Conservation (phyloP, 2,797 vertebrate species). For the Clarias fuscus region DNA sequence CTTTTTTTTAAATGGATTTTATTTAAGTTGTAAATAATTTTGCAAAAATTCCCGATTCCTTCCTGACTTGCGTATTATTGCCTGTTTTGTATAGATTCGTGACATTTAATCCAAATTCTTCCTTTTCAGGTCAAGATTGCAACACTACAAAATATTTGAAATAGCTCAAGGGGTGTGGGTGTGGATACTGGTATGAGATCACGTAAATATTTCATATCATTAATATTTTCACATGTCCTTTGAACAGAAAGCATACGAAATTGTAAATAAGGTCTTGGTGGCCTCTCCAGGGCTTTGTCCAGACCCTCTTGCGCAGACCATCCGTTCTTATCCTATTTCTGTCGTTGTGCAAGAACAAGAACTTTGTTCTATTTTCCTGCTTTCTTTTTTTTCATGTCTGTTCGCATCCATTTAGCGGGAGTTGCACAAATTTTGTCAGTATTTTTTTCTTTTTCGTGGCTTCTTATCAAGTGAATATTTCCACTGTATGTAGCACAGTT, state of each 20-base stretch:
- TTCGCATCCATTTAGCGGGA: not conserved
- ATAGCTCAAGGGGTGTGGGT: not conserved
- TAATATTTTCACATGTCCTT: not conserved
- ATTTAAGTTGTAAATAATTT: not conserved
- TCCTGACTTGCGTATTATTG: too few species aligned
- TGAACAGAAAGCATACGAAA: not conserved
- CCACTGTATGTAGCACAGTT: not conserved
- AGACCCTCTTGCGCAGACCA: not conserved
- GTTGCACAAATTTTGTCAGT: slow-evolving; percentile 10
- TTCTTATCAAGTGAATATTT: slow-evolving; percentile 5
- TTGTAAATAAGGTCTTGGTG: not conserved
- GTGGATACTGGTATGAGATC: not conserved
- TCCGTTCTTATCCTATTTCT: not conserved
- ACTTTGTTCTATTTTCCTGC: slow-evolving; percentile 55
- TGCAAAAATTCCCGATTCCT: not conserved
- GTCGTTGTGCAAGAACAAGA: slow-evolving; percentile 34
- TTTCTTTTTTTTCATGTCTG: slow-evolving; percentile 23
- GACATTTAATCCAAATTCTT: not conserved
- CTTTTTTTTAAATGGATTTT: not conserved
- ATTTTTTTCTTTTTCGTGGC: slow-evolving; percentile 7
- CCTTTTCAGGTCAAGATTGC: not conserved
- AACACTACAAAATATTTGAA: not conserved
- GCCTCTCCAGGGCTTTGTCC: not conserved
- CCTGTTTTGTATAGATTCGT: not conserved
- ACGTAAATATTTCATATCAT: too few species aligned